A percentile compares a stretch with the other conserved stretches of the same genome.
These are phyloP conservation scores for Watsonalla cultraria DNA, from an alignment of 2,888 invertebrate genomes.

Conservation along the genomic window DNA sequence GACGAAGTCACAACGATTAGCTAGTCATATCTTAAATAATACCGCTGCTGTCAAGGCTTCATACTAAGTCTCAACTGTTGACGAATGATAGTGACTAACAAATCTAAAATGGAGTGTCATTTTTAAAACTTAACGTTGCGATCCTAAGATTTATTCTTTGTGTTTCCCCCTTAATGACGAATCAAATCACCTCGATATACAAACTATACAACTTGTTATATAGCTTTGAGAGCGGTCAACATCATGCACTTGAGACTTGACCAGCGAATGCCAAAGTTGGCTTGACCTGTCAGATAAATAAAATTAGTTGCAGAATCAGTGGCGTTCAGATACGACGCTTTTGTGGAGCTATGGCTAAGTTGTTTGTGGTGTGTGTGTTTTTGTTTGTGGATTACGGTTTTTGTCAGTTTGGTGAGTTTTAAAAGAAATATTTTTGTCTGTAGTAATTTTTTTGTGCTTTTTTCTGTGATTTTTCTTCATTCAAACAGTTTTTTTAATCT, in stretches of 20 bases:
- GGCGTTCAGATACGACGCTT: not conserved
- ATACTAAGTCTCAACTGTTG: too few species aligned
- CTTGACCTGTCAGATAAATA: not conserved
- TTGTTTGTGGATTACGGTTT: slow-evolving; percentile 39
- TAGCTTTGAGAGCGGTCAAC: not conserved
- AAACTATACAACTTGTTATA: not conserved
- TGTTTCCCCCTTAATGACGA: not conserved
- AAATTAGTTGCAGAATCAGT: slow-evolving; percentile 3
- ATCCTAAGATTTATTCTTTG: not conserved
- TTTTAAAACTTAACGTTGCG: not conserved
- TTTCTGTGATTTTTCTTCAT: not conserved
- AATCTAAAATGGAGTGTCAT: too few species aligned
- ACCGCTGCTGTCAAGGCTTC: too few species aligned
- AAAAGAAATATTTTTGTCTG: not conserved
- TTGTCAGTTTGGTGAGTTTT: slow-evolving; percentile 56
- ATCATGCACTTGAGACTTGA: not conserved
- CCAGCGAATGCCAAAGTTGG: not conserved
- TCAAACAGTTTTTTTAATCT: not conserved
- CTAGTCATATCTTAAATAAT: too few species aligned
- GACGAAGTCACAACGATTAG: too few species aligned
- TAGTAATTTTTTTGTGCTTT: not conserved
- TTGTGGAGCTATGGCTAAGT: slow-evolving; percentile 29
- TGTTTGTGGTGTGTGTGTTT: slow-evolving; percentile 38
- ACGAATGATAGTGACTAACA: too few species aligned
- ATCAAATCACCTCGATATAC: not conserved